Evolutionary conservation across 2,888 invertebrate genomes (phyloP).

Genomic region (Anthophora plumipes): DNA sequence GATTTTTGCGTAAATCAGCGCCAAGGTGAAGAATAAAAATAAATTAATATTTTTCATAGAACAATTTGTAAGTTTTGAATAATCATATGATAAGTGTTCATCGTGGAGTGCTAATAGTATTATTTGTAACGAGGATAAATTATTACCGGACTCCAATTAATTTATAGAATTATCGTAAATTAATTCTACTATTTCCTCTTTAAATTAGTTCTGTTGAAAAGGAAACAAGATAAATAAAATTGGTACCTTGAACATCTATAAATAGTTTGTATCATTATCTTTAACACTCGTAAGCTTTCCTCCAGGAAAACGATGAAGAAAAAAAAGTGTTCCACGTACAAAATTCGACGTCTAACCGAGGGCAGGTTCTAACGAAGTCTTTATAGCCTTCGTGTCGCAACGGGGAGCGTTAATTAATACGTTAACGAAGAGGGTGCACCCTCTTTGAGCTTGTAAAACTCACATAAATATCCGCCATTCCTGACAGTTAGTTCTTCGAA

Average conservation of each 20-base stretch:
- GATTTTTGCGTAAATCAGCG: too few relatives aligned
- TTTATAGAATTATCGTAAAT: too few relatives aligned
- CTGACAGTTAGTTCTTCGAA: not conserved
- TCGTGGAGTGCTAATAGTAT: too few relatives aligned
- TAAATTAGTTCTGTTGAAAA: too few relatives aligned
- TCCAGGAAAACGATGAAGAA: not conserved
- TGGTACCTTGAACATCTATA: not conserved
- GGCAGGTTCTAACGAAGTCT: conserved; percentile 58
- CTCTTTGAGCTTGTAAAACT: conserved; percentile 53
- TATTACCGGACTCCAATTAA: too few relatives aligned
- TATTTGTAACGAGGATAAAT: too few relatives aligned
- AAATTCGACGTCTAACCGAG: conserved; percentile 41
- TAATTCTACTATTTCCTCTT: too few relatives aligned
- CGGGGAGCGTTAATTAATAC: conserved; percentile 69
- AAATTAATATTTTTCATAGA: too few relatives aligned
- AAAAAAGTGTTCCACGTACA: not conserved
- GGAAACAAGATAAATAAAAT: not conserved
- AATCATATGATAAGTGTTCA: too few relatives aligned
- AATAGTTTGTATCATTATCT: not conserved
- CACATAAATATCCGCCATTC: conserved; percentile 53
- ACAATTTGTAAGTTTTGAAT: too few relatives aligned
- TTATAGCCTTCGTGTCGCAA: conserved; percentile 48
- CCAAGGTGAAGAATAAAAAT: too few relatives aligned
- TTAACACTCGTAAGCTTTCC: not conserved
- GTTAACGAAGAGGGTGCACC: conserved; percentile 64